These are phyloP conservation scores for Rhipidura dahli DNA, from an alignment of 2,113 vertebrate species.

Conservation along the genomic window DNA sequence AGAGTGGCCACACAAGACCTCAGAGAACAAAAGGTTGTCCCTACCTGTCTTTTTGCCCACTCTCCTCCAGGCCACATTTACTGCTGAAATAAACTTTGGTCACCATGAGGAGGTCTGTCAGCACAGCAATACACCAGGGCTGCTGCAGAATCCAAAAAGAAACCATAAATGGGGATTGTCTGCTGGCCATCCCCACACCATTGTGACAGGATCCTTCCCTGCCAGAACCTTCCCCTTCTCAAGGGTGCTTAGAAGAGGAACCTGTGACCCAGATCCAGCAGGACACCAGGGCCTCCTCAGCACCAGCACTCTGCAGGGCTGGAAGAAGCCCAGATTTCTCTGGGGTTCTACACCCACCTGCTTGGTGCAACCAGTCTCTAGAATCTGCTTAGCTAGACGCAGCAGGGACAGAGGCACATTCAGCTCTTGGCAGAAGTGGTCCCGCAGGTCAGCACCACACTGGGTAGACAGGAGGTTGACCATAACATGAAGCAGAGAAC, in stretches of 20 bases:
- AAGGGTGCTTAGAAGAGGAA: neutral
- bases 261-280: neutral
- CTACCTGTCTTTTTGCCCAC: constrained; percentile 65
- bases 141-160: constrained; percentile 66
- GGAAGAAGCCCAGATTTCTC: neutral
- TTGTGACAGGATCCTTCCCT: fast-evolving
- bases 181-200: neutral
- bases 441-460: constrained; percentile 65
- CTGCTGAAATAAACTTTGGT: constrained; percentile 70
- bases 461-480: constrained; percentile 75
- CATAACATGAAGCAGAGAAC: constrained; percentile 74
- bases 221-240: neutral
- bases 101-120: constrained; percentile 66
- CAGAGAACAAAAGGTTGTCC: neutral
- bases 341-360: constrained; percentile 68
- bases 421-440: constrained; percentile 69
- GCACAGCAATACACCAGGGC: constrained; percentile 66
- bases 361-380: constrained; percentile 64
- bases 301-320: neutral
- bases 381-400: constrained; percentile 70
- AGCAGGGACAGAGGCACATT: constrained; percentile 78
- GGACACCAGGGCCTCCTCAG: neutral
- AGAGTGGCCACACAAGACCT: neutral
- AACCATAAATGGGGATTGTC: neutral
- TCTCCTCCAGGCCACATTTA: constrained; percentile 51